Conservation (phyloP, 2,888 invertebrate genomes). For the Oscheius myriophilus region DNA sequence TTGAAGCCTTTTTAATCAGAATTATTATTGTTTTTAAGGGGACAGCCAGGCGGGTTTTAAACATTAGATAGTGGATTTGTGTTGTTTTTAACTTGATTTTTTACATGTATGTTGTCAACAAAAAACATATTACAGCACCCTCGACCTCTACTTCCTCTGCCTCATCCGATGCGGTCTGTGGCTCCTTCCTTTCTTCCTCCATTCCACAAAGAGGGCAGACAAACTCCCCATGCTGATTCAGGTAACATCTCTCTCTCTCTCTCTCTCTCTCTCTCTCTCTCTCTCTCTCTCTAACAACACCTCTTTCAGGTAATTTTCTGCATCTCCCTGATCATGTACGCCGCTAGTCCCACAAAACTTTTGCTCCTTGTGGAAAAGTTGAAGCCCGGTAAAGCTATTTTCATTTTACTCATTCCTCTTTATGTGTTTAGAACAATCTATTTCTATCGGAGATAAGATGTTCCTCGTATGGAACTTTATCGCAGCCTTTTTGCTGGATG, state of each 20-base stretch:
- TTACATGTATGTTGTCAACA: too few species aligned
- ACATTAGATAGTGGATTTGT: too few species aligned
- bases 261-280: not conserved
- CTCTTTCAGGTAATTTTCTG: constrained; percentile 47
- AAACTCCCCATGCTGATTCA: constrained; percentile 37
- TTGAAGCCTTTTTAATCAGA: too few species aligned
- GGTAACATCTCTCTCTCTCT: constrained; percentile 18
- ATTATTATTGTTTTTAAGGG: too few species aligned
- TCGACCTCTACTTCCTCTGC: constrained; percentile 62
- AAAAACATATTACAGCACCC: constrained; percentile 40
- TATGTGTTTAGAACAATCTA: not conserved
- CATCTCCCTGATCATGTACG: constrained; percentile 47
- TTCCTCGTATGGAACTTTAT: constrained; percentile 62
- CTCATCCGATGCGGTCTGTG: constrained; percentile 54
- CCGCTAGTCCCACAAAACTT: constrained; percentile 58
- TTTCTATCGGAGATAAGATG: constrained; percentile 56
- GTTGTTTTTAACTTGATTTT: too few species aligned
- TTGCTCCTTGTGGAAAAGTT: constrained; percentile 53
- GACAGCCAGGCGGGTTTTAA: too few species aligned
- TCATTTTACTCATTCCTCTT: not conserved
- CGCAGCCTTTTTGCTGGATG: constrained; percentile 53
- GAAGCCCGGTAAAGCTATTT: constrained; percentile 33
- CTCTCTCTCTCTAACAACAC: not conserved
- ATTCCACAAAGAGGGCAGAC: constrained; percentile 37
- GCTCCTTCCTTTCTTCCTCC: constrained; percentile 44